Evolutionary conservation across 2,797 vertebrate species (phyloP), one percentile per base, ranked within the genome.

Genomic region (Pseudomugil gertrudae): DNA sequence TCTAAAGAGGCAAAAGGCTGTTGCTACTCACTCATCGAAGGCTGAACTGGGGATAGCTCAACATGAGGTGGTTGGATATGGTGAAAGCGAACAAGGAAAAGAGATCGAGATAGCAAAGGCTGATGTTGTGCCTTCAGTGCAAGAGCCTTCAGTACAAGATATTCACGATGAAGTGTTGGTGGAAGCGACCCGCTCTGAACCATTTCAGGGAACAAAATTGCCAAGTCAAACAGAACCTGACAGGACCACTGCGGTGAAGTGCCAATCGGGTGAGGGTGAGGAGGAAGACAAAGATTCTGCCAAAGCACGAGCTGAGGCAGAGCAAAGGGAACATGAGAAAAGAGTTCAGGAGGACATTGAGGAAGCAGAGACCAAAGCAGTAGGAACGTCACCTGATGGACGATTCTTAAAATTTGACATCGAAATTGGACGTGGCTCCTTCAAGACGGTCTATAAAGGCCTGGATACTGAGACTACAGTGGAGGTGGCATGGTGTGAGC

Each of bases 371-470:
- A 99, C 96, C 55, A 98, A 98, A 91, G 97, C 98, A 1, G 96
- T 99, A 71, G 98, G 95, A 30, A 94, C 96, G 57, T 99, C 97
- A 26, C 96, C 95, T 0, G 97, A 99, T 32, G 97, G 98, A 4
- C 95, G 97, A 57, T 99, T 99, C 79, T 90, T 99, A 0, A 99
- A 99, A 92, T 98, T 99, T 76, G 97, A 99, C 74, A 98, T 99
- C 26, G 97, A 99, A 90, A 98, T 99, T 52, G 97, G 97, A 88
- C 95, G 97, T 82, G 97, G 97, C 45, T 99, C 97, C 57, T 99
- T 99, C 87, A 99, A 98, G 94, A 99, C 97, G 0, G 97, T 98
- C 63, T 99, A 99, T 90, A 98, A 98, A 87, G 97, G 97, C 55
- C 89, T 99, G 90, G 97, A 99, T 90, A 99, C 97, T 0, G 97